Percentiles rank a stretch among this genome's conserved stretches.
These are phyloP conservation scores for Micromys minutus DNA, from an alignment of 2,113 vertebrate species.

Conservation along the genomic window DNA sequence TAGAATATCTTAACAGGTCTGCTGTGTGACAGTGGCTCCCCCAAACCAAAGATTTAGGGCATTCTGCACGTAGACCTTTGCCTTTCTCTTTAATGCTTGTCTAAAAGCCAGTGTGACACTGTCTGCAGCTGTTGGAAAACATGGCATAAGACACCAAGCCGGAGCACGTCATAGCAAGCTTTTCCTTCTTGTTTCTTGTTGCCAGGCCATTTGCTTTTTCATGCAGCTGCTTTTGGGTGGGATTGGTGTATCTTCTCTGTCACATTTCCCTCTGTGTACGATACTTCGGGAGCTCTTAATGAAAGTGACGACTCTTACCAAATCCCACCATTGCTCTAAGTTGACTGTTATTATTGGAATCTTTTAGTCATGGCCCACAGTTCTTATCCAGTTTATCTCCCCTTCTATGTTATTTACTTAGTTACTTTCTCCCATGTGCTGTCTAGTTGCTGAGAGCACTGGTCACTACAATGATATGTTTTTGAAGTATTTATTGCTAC, in stretches of 20 bases:
- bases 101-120: not conserved
- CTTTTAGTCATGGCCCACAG: not conserved
- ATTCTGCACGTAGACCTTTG: not conserved
- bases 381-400: not conserved
- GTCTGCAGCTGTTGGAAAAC: not conserved
- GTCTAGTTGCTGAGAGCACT: not conserved
- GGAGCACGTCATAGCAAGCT: not conserved
- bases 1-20: not conserved
- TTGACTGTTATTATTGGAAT: not conserved
- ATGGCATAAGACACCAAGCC: not conserved
- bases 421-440: not conserved
- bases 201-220: not conserved
- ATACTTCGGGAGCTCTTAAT: not conserved
- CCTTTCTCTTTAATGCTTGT: not conserved
- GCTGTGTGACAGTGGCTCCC: not conserved
- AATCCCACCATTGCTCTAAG: slow-evolving; percentile 2
- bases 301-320: slow-evolving; percentile 9
- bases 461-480: not conserved
- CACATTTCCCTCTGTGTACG: slow-evolving; percentile 11
- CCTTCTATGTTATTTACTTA: slow-evolving; percentile 20
- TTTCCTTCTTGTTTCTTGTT: not conserved
- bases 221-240: not conserved
- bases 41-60: not conserved
- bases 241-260: not conserved
- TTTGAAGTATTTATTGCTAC: not conserved